Evolutionary conservation across 2,797 vertebrate species (phyloP), one percentile per base, ranked within the genome.

Genomic region (Amazona finschi): DNA sequence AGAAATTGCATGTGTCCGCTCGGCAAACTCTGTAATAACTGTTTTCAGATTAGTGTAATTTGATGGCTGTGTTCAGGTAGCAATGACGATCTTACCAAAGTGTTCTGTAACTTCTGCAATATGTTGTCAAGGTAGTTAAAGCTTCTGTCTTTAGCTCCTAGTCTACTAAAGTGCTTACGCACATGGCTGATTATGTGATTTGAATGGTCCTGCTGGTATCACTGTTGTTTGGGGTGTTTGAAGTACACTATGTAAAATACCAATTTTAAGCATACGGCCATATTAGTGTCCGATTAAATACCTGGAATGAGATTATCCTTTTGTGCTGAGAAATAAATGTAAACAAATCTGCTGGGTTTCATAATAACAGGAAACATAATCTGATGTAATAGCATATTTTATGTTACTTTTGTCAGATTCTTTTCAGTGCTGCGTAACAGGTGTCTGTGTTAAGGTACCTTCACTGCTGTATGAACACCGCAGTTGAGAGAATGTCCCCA

Each of bases 361-460:
- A 10, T 78, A 49, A 60, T 80, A 71, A 60, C 9, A 80, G 75
- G 85, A 87, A 85, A 33, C 6, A 28, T 47, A 85, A 89, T 80
- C 47, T 91, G 80, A 79, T 66, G 41, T 41, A 85, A 74, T 47
- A 82, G 66, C 12, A 4, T 94, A 61, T 95, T 95, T 93, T 90
- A 25, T 49, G 53, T 87, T 91, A 52, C 52, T 19, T 92, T 74
- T 89, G 12, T 80, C 70, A 58, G 85, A 83, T 49, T 85, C 25
- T 90, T 95, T 92, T 47, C 85, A 43, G 70, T 80, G 27, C 71
- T 79, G 11, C 79, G 44, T 94, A 84, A 64, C 70, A 89, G 27
- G 71, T 87, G 60, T 76, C 64, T 83, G 28, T 53, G 15, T 88
- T 73, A 74, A 80, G 36, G 28, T 87, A 18, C 39, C 50, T 50